Conservation (phyloP, 1,140 invertebrate genomes). For the Vollenhovia emeryi region DNA sequence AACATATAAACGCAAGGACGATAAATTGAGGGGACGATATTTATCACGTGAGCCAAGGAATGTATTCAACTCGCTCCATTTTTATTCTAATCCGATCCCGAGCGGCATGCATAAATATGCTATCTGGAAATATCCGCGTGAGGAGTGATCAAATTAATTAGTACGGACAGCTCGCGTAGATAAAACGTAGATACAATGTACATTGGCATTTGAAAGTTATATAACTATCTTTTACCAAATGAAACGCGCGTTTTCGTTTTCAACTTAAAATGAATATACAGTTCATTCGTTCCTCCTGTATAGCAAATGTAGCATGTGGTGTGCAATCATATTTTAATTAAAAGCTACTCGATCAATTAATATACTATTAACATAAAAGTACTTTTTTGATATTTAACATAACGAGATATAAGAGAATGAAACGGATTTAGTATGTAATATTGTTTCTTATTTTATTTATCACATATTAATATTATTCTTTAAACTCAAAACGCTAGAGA, state of each 20-base stretch:
- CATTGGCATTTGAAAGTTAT: background rate
- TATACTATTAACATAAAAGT: background rate
- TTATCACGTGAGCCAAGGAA: conserved; percentile 75
- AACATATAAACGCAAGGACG: conserved; percentile 67
- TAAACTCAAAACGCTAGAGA: background rate
- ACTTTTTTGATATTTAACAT: background rate
- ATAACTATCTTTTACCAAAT: background rate
- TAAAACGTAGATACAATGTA: background rate
- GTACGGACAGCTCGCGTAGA: background rate
- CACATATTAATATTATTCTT: background rate
- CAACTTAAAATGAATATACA: conserved; percentile 26
- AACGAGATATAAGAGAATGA: background rate
- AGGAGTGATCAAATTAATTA: conserved; percentile 15
- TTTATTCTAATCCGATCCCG: conserved; percentile 68
- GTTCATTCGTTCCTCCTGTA: conserved; percentile 47
- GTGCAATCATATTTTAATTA: background rate
- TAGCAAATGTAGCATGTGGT: conserved; percentile 54
- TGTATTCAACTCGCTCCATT: conserved; percentile 79
- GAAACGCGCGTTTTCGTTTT: background rate
- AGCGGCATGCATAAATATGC: conserved; percentile 81
- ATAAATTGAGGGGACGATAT: conserved; percentile 83
- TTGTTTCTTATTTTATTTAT: background rate
- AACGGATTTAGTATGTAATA: background rate
- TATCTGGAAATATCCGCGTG: conserved; percentile 69
- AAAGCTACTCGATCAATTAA: background rate